A percentile compares a stretch with the other conserved stretches of the same genome.
Evolutionary conservation across 2,113 vertebrate genomes (phyloP).

Genomic region (Tupaia tana): DNA sequence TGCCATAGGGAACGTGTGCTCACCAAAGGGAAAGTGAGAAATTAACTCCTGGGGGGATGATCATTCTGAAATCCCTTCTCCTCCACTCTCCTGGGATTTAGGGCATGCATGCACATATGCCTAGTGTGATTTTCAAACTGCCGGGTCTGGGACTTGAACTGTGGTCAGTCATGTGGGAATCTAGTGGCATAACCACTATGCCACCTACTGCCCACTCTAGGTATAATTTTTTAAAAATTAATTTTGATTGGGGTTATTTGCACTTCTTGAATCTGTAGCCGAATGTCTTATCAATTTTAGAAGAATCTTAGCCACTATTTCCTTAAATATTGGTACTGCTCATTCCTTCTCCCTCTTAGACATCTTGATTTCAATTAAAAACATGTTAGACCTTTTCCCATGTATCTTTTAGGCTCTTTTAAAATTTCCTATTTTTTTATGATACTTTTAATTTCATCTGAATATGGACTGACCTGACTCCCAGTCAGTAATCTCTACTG

Average conservation of each 20-base stretch:
- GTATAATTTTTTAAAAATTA: too few species aligned
- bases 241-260: background rate
- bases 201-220: too few species aligned
- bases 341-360: background rate
- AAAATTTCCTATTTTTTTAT: background rate
- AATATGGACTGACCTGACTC: background rate
- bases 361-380: slow-evolving; percentile 7
- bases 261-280: background rate
- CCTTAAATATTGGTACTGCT: background rate
- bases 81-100: too few species aligned
- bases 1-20: too few species aligned
- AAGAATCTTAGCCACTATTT: background rate
- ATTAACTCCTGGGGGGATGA: too few species aligned
- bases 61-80: too few species aligned
- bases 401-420: background rate
- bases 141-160: too few species aligned
- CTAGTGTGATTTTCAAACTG: too few species aligned
- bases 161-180: too few species aligned
- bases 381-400: background rate
- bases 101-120: too few species aligned
- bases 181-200: too few species aligned
- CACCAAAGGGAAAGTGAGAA: too few species aligned
- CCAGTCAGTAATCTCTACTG: background rate
- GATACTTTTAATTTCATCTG: background rate
- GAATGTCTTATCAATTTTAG: slow-evolving; percentile 13